These are phyloP conservation scores for Salmo trutta DNA, from an alignment of 2,797 vertebrate genomes.

Conservation along the genomic window DNA sequence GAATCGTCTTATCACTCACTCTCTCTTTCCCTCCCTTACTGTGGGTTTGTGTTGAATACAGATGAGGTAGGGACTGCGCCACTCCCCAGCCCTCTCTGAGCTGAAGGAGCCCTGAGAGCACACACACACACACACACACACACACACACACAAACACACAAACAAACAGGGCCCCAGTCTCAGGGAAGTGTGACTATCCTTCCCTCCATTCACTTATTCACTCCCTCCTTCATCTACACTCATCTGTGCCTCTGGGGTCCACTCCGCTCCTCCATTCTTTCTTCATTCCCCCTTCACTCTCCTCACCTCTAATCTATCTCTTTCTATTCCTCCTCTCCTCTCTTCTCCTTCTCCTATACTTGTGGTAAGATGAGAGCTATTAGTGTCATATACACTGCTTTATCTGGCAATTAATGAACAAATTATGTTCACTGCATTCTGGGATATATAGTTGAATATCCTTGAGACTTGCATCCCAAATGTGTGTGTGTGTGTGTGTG, in stretches of 20 bases:
- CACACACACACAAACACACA: neutral
- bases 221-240: slow-evolving; percentile 37
- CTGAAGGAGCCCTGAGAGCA: slow-evolving; percentile 38
- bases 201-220: slow-evolving; percentile 43
- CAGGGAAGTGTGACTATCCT: slow-evolving; percentile 40
- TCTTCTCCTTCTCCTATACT: no score
- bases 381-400: no score
- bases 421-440: no score
- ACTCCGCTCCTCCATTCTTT: no score
- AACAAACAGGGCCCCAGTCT: slow-evolving; percentile 28
- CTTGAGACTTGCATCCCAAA: neutral
- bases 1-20: neutral
- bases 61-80: slow-evolving; percentile 62
- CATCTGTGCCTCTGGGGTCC: no score
- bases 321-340: no score
- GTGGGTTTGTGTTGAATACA: slow-evolving; percentile 47
- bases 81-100: slow-evolving; percentile 54
- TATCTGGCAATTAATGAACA: no score
- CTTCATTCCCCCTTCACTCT: no score
- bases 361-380: no score
- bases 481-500: slow-evolving; percentile 25
- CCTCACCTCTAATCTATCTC: no score
- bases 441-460: no score
- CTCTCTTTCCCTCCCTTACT: slow-evolving; percentile 1
- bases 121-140: neutral